A percentile compares a stretch with the other conserved stretches of the same genome.
phyloP scores from a whole-genome alignment of 2,113 vertebrate species.

The Charina bottae region DNA sequence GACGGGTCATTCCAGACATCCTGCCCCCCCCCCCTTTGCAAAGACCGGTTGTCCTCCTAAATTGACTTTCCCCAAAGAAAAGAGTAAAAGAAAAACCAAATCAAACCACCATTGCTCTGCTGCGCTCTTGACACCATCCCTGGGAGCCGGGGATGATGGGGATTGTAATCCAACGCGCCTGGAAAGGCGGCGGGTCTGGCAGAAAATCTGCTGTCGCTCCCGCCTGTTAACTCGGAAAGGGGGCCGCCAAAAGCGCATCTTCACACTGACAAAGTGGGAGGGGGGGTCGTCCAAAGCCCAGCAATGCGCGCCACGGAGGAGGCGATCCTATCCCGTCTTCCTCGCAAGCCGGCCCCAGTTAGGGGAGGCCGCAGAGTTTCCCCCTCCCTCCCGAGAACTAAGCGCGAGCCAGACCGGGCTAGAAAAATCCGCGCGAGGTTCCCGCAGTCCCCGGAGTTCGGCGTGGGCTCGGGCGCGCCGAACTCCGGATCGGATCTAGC shows the following conservation, averaged over 20 bases:
- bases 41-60: neutral
- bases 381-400: neutral
- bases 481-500: neutral
- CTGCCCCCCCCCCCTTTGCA: neutral
- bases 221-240: neutral
- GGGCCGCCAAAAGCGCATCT: neutral
- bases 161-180: neutral
- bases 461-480: neutral
- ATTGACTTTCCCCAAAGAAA: neutral
- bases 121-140: neutral
- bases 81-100: neutral
- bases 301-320: neutral
- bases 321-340: neutral
- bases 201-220: neutral
- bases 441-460: neutral
- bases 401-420: too few relatives aligned
- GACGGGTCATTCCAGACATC: neutral
- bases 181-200: neutral
- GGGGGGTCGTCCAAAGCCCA: neutral
- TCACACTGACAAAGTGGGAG: neutral
- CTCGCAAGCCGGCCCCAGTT: neutral
- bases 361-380: neutral
- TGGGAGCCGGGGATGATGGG: neutral
- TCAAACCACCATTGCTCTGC: neutral
- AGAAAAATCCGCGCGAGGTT: neutral